Conservation (phyloP, 2,113 vertebrate species). For the Tringa solitaria region DNA sequence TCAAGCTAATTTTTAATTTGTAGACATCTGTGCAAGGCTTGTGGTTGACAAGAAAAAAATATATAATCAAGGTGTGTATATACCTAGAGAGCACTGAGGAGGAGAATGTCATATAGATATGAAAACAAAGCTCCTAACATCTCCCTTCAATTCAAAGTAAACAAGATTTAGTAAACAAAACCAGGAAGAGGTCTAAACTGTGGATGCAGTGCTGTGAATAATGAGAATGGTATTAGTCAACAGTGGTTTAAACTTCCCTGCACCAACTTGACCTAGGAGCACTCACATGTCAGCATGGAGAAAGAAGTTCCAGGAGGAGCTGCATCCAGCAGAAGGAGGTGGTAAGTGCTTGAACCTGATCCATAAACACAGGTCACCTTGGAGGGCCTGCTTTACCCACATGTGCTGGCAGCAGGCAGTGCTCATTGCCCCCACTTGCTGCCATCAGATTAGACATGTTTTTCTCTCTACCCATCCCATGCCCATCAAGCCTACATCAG, state of each 20-base stretch:
- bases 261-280: accelerated
- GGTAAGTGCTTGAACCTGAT: background rate
- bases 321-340: background rate
- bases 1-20: background rate
- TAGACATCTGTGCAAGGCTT: background rate
- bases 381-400: accelerated
- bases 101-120: background rate
- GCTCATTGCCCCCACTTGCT: background rate
- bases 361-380: background rate
- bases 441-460: accelerated
- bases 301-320: background rate
- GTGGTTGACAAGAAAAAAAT: background rate
- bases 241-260: background rate
- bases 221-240: background rate
- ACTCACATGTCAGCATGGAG: background rate
- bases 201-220: background rate
- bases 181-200: background rate
- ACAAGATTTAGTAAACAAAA: background rate
- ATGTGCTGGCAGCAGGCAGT: background rate
- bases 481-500: background rate
- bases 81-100: background rate
- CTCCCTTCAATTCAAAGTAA: background rate
- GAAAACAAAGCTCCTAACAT: background rate
- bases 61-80: background rate
- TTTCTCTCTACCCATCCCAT: background rate